Base-by-base conservation (phyloP, 2,113 vertebrate species). In the Macrotus californicus region DNA sequence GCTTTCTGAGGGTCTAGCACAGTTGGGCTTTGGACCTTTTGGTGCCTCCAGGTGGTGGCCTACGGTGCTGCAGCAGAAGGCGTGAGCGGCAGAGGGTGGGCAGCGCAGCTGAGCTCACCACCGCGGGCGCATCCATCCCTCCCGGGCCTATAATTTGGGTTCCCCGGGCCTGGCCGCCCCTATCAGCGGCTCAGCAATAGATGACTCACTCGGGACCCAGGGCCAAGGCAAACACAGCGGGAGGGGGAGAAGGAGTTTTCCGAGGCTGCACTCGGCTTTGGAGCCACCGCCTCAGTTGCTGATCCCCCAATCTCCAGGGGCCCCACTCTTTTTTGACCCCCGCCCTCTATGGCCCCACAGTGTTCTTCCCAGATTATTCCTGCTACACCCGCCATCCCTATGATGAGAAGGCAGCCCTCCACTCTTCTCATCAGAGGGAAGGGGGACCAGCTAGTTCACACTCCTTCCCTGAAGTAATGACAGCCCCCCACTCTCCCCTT, bases 131-230 rank as follows among this genome's bases (percentile, higher is more conserved):
- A 97, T 97, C 97, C 94, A 96, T 96, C 89, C 96, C 97, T 97
- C 94, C 92, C 4, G 93, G 96, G 97, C 95, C 97, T 97, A 97
- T 97, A 97, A 97, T 97, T 97, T 97, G 96, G 97, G 97, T 97
- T 97, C 97, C 96, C 97, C 67, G 0, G 83, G 96, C 94, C 92
- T 97, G 94, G 97, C 97, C 93, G 48, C 96, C 96, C 97, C 97
- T 97, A 97, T 97, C 97, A 97, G 97, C 75, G 72, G 93, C 96
- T 97, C 96, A 97, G 91, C 95, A 97, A 96, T 94, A 96, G 94
- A 97, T 97, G 97, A 97, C 97, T 97, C 97, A 97, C 95, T 70
- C 91, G 72, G 93, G 94, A 97, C 96, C 97, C 97, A 2, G 95
- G 76, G 97, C 97, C 97, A 97, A 97, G 93, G 96, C 96, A 97